A percentile compares a stretch with the other conserved stretches of the same genome.
These are phyloP conservation scores for Sycophila sp. DNA, from an alignment of 1,140 invertebrate genomes.

Conservation along the genomic window DNA sequence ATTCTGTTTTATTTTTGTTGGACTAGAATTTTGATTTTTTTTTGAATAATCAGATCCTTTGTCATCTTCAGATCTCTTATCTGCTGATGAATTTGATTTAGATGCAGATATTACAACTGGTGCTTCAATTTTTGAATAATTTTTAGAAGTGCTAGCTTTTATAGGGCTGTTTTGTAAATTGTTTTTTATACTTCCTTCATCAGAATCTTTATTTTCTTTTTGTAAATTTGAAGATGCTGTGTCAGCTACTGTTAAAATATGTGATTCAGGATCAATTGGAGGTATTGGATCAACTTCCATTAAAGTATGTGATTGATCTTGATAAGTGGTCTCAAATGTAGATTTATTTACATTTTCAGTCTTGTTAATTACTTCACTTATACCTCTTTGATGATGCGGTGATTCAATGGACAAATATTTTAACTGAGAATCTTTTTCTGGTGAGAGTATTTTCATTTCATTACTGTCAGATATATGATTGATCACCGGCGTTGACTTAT, in stretches of 20 bases:
- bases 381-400: background rate
- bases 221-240: background rate
- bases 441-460: conserved; percentile 35
- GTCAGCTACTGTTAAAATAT: no score
- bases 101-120: background rate
- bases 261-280: no score
- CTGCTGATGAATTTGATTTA: background rate
- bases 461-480: no score
- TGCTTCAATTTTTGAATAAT: background rate
- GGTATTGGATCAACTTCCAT: conserved; percentile 18
- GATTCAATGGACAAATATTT: conserved; percentile 21
- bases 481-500: no score
- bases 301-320: background rate
- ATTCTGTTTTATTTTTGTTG: background rate
- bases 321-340: background rate
- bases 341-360: background rate
- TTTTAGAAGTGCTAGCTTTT: background rate
- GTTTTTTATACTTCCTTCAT: background rate
- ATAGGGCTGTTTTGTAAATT: background rate
- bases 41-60: background rate
- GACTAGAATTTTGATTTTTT: background rate
- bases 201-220: background rate
- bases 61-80: background rate
- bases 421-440: conserved; percentile 41
- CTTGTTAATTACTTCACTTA: no score